A percentile compares a stretch with the other conserved stretches of the same genome.
phyloP scores from a whole-genome alignment of 2,888 invertebrate genomes.

The Anorthoa munda region DNA sequence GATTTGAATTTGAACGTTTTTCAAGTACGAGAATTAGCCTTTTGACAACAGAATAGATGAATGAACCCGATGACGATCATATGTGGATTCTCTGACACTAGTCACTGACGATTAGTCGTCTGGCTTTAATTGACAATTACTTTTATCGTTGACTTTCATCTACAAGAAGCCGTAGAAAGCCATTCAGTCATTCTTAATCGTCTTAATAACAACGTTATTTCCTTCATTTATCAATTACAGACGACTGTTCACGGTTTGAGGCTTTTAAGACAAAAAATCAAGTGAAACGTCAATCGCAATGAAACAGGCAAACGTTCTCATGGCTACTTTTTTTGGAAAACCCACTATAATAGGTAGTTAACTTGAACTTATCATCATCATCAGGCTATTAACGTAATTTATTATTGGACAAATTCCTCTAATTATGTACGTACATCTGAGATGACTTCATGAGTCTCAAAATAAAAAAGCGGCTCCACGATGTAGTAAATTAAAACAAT shows the following conservation, averaged over 20 bases:
- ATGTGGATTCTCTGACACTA: neutral
- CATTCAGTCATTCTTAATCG: slow-evolving; percentile 34
- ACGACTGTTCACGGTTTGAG: slow-evolving; percentile 72
- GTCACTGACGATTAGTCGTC: neutral
- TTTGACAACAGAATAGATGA: no score
- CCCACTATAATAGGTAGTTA: slow-evolving; percentile 68
- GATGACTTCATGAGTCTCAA: slow-evolving; percentile 3
- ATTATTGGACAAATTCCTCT: slow-evolving; percentile 47
- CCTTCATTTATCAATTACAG: slow-evolving; percentile 56
- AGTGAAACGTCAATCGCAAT: slow-evolving; percentile 78
- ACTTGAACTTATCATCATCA: slow-evolving; percentile 70
- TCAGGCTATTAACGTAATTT: slow-evolving; percentile 64
- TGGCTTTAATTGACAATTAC: neutral
- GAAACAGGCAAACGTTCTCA: slow-evolving; percentile 78
- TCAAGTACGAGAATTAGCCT: no score
- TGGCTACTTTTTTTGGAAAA: slow-evolving; percentile 76
- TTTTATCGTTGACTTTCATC: slow-evolving; percentile 12
- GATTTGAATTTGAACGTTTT: no score
- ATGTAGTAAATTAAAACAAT: slow-evolving; percentile 19
- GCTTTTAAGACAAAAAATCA: slow-evolving; percentile 73
- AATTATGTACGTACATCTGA: slow-evolving; percentile 37
- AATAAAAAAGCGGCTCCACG: neutral
- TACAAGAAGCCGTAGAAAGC: slow-evolving; percentile 32
- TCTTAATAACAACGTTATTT: slow-evolving; percentile 36
- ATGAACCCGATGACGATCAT: no score